Base-by-base conservation (phyloP, 2,797 vertebrate genomes). In the Taenioides sp. region DNA sequence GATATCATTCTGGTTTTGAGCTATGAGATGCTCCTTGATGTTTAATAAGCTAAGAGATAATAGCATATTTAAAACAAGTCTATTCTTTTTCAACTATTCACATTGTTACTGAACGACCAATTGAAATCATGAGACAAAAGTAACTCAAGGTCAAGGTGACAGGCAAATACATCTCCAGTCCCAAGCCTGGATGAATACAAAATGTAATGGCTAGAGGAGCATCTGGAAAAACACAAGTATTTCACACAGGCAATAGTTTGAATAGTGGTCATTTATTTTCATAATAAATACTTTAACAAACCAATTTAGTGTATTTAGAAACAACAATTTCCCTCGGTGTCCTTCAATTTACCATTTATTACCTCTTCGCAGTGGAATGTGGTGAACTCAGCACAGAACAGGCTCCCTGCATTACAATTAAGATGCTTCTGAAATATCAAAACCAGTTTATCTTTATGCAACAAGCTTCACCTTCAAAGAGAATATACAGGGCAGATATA, bases 401-500 rank as follows among this genome's bases (percentile, higher is more conserved):
- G 5, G 7, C 11, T 43, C 2, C 40, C 43, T 54, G 20, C 20
- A 20, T 54, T 54, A 54, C n/a, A 22, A 23, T 57, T 57, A 23
- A 12, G 54, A 59, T 59, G 23, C 22, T 63, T 63, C 23, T 23
- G 7, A 65, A 65, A 12, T 49, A 25, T 52, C 47, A 71, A 72
- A 82, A 72, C 65, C 40, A 76, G 43, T 49, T 5, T 69, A 28
- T 71, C 64, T 78, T 73, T 60, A 71, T 59, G 20, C 57, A 28
- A 18, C 40, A 73, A 5, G 14, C 71, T 79, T 79, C 76, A 76
- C 75, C 65, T 60, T 72, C 61, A 31, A 62, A 23, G 14, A 70
- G 20, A 67, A 31, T 5, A 49, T 67, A 65, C 72, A 40, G 37
- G 75, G 67, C 65, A 80, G 71, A 84, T 84, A 86, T 85, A 86